These are phyloP conservation scores for Drosophila fulvimacula DNA, from an alignment of 2,888 invertebrate species.

Conservation along the genomic window DNA sequence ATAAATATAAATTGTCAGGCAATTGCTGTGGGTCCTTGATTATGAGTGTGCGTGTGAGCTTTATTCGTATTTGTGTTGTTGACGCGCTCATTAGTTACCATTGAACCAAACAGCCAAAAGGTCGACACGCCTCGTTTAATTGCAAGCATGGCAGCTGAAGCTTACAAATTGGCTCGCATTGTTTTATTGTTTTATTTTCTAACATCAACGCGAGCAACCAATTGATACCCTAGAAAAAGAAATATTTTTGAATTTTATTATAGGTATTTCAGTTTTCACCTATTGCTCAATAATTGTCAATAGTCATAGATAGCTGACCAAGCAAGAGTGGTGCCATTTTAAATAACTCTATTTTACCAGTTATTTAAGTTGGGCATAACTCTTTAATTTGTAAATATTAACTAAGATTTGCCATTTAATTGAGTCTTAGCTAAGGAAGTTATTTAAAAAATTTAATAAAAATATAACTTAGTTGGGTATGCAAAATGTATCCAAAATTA, in stretches of 20 bases:
- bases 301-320: too few species aligned
- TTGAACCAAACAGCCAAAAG: conserved; percentile 26
- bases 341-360: too few species aligned
- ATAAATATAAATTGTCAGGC: conserved; percentile 8
- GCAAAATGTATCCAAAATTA: too few species aligned
- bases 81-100: conserved; percentile 43
- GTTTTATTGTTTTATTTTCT: conserved; percentile 19
- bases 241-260: neutral
- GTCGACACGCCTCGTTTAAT: conserved; percentile 42
- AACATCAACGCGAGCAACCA: conserved; percentile 16
- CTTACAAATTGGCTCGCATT: conserved; percentile 9
- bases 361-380: too few species aligned
- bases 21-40: neutral
- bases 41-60: neutral
- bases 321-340: too few species aligned
- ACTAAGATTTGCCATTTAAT: neutral
- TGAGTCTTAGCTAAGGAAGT: too few species aligned
- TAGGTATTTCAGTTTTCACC: too few species aligned
- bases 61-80: conserved; percentile 8
- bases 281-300: too few species aligned
- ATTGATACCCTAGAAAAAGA: conserved; percentile 10
- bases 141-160: conserved; percentile 10
- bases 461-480: too few species aligned
- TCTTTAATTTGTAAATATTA: neutral
- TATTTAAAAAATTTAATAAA: too few species aligned